phyloP scores from a whole-genome alignment of 2,797 vertebrate genomes.

The Avahi laniger region DNA sequence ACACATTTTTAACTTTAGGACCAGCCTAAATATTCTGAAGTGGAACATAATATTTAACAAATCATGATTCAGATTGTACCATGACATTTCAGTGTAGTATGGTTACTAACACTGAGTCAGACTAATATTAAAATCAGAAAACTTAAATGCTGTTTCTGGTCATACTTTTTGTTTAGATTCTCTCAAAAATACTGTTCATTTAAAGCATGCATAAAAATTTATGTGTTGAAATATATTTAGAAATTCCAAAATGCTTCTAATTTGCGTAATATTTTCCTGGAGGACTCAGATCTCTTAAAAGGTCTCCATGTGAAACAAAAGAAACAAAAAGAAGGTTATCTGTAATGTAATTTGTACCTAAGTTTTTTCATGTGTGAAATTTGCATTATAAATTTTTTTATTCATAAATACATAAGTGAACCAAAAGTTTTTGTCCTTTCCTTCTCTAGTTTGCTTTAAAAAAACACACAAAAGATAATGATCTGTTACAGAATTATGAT shows the following conservation, averaged over 20 bases:
- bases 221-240: slow-evolving; percentile 89
- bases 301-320: slow-evolving; percentile 86
- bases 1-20: slow-evolving; percentile 84
- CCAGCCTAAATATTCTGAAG: slow-evolving; percentile 85
- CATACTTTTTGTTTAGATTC: slow-evolving; percentile 85
- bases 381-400: slow-evolving; percentile 85
- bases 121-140: slow-evolving; percentile 85
- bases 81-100: slow-evolving; percentile 86
- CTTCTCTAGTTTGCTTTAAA: slow-evolving; percentile 78
- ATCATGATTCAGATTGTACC: slow-evolving; percentile 85
- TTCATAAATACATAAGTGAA: slow-evolving; percentile 86
- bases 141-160: slow-evolving; percentile 86
- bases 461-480: slow-evolving; percentile 74
- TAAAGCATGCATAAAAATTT: slow-evolving; percentile 92
- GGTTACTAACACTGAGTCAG: slow-evolving; percentile 88
- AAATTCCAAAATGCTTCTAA: slow-evolving; percentile 92
- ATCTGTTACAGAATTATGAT: slow-evolving; percentile 69
- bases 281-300: slow-evolving; percentile 85
- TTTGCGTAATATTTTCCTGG: slow-evolving; percentile 88
- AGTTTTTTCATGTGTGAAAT: slow-evolving; percentile 85
- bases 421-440: slow-evolving; percentile 85
- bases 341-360: slow-evolving; percentile 87
- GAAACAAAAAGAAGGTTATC: slow-evolving; percentile 83
- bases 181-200: slow-evolving; percentile 87
- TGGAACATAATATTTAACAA: slow-evolving; percentile 86